Conservation (phyloP, 2,113 vertebrate species). For the Cottus gobio region DNA sequence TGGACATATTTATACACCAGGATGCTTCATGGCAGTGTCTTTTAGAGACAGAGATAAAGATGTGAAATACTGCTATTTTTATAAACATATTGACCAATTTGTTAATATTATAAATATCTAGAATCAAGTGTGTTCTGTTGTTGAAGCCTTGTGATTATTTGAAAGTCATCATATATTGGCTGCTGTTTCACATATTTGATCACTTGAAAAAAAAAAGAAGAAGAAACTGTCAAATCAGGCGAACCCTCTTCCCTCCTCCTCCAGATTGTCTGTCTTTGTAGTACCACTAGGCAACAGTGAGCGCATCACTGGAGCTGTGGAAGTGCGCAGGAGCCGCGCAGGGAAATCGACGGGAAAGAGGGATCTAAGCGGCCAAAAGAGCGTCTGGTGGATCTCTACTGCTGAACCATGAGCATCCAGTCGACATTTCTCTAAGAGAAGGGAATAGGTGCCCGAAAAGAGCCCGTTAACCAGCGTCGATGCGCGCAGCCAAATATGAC, state of each 20-base stretch:
- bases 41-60: not conserved
- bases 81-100: not conserved
- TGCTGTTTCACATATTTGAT: conserved; percentile 48
- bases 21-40: not conserved
- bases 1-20: not conserved
- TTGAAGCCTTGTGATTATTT: conserved; percentile 11
- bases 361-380: conserved; percentile 50
- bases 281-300: conserved; percentile 75
- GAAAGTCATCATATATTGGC: conserved; percentile 32
- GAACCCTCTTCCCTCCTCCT: conserved; percentile 61
- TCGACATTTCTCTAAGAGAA: conserved; percentile 44
- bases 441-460: conserved; percentile 31
- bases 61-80: not conserved
- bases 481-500: conserved; percentile 73
- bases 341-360: conserved; percentile 62
- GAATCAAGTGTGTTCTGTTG: not conserved
- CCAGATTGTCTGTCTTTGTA: conserved; percentile 68
- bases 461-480: conserved; percentile 55
- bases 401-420: conserved; percentile 55
- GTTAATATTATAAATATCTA: not conserved
- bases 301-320: conserved; percentile 71
- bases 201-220: conserved; percentile 8
- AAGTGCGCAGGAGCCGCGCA: conserved; percentile 76
- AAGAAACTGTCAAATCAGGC: conserved; percentile 49
- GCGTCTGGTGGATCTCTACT: conserved; percentile 56